Evolutionary conservation across 2,797 vertebrate genomes (phyloP).

Genomic region (Lycodopsis pacificus): DNA sequence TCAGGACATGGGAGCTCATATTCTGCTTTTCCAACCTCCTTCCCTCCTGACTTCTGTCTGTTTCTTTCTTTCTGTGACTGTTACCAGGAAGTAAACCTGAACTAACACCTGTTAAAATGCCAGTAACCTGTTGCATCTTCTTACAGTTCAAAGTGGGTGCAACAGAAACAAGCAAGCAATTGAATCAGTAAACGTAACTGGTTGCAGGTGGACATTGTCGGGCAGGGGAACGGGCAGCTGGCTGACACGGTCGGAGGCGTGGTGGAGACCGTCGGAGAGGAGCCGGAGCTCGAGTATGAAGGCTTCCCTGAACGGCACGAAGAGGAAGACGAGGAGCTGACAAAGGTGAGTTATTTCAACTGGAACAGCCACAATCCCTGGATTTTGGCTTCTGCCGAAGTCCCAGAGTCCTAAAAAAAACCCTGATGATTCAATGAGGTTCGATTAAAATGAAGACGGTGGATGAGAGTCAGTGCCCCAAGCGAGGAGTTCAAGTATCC

Average conservation of each 20-base stretch:
- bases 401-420: not conserved
- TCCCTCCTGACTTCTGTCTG: not conserved
- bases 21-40: constrained; percentile 30
- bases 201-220: constrained; percentile 84
- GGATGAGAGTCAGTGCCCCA: too few relatives aligned
- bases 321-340: constrained; percentile 81
- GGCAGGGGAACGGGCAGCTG: constrained; percentile 84
- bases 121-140: not conserved
- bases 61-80: constrained; percentile 11
- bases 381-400: not conserved
- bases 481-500: too few relatives aligned
- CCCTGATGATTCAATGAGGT: not conserved
- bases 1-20: constrained; percentile 18
- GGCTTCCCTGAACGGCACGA: constrained; percentile 82
- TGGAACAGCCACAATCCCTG: not conserved
- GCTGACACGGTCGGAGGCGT: constrained; percentile 82
- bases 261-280: constrained; percentile 81
- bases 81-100: not conserved
- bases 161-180: not conserved
- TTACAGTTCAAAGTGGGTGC: not conserved
- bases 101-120: not conserved
- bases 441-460: not conserved
- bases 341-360: constrained; percentile 61
- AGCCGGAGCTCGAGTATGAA: constrained; percentile 83
- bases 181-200: constrained; percentile 13